phyloP scores from a whole-genome alignment of 2,113 vertebrate genomes.

The Perca flavescens region DNA sequence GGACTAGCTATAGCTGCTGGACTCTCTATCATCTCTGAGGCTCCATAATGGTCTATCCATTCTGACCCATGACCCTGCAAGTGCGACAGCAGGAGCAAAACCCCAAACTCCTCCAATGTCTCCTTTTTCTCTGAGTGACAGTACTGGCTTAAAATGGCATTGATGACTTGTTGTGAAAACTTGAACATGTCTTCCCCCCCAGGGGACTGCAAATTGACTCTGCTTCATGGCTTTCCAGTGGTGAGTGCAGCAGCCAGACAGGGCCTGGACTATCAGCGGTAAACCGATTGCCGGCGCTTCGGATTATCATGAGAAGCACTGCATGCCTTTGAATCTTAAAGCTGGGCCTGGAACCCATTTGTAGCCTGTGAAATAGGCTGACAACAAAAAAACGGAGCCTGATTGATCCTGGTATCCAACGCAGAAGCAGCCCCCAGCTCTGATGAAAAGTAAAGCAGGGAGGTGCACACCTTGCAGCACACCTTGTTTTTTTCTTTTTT shows the following conservation, averaged over 20 bases:
- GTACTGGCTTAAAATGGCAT: slow-evolving; percentile 70
- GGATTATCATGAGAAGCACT: slow-evolving; percentile 80
- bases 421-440: slow-evolving; percentile 36
- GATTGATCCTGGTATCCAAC: slow-evolving; percentile 76
- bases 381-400: slow-evolving; percentile 60
- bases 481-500: slow-evolving; percentile 33
- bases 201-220: slow-evolving; percentile 74
- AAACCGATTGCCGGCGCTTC: slow-evolving; percentile 75
- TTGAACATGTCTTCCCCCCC: slow-evolving; percentile 52
- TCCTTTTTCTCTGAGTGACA: slow-evolving; percentile 63
- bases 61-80: slow-evolving; percentile 71
- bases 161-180: slow-evolving; percentile 76
- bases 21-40: slow-evolving; percentile 52
- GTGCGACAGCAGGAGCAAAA: slow-evolving; percentile 37
- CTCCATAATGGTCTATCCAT: slow-evolving; percentile 70
- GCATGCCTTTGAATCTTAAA: slow-evolving; percentile 76
- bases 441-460: slow-evolving; percentile 61
- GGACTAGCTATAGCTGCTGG: slow-evolving; percentile 37
- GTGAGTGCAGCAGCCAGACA: slow-evolving; percentile 53
- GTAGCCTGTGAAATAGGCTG: slow-evolving; percentile 74
- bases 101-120: slow-evolving; percentile 48
- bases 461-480: slow-evolving; percentile 62
- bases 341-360: slow-evolving; percentile 77
- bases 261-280: slow-evolving; percentile 61
- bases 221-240: slow-evolving; percentile 65